Base-by-base conservation (phyloP, 2,797 vertebrate species). In the Malurus splendens region DNA sequence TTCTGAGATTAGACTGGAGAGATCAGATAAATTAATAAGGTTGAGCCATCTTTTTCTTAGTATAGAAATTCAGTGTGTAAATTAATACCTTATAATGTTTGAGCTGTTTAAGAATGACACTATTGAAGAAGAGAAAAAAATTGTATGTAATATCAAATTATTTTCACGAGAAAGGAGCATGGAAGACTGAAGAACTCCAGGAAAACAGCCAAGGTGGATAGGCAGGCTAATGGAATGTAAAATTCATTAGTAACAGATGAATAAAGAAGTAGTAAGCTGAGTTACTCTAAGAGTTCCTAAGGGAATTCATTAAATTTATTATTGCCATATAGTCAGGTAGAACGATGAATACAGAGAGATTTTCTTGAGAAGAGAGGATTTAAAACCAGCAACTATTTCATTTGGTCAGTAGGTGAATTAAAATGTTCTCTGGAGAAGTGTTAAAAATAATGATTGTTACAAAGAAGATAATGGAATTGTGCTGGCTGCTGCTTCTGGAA, bases 241-340 rank as follows among this genome's bases (percentile, higher is more conserved):
- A 90, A 73, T 82, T 94, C 52, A 82, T 89, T 83, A 94, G 82
- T 87, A 90, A 90, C 74, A 92, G 66, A 62, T 83, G 82, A 94
- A 72, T 33, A 76, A 89, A 81, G 50, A 51, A 90, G 25, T 57
- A 80, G 67, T 80, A 80, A 82, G 68, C 48, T 86, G 76, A 47
- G 24, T 54, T 94, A 71, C 52, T 64, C 9, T 68, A 73, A 73
- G 68, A 67, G 51, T 82, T 90, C 72, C 51, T 57, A 72, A 78
- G 70, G 66, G 76, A 83, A 75, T 91, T 91, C 1, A 54, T 82
- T 81, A 82, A 42, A 81, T 75, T 74, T 85, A 62, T 68, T 86
- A 12, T 78, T 88, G 33, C 15, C 6, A 15, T 83, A 23, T 50
- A 87, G 65, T 59, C 51, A 44, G 32, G 44, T 72, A 74, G n/a